Evolutionary conservation across 2,797 vertebrate genomes (phyloP), one percentile per base, ranked within the genome.

Genomic region (Chelon labrosus): DNA sequence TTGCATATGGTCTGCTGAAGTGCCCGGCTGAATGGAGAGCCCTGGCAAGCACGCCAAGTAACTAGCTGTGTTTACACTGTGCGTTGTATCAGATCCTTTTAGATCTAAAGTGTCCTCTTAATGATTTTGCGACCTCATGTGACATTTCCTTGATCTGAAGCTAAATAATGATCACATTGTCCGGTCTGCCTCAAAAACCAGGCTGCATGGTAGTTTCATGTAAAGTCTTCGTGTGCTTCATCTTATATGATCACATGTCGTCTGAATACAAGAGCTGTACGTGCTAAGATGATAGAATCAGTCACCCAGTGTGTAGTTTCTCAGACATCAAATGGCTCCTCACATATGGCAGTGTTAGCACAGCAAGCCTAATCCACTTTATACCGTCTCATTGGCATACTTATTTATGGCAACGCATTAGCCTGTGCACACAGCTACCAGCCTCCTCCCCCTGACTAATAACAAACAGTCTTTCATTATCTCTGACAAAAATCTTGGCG

Each of bases 401-500:
- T 74, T 91, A 91, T 92, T 90, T 88, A 92, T 91, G 89, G 87
- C 55, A 90, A 82, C 85, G 67, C 80, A 88, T 90, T 79, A 90
- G 84, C 76, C 65, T 77, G 75, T 77, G 83, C 85, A 78, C 65
- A 88, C 61, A 77, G 75, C 71, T 31, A 74, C 14, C 77, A 77
- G 81, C 80, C 79, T 70, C 75, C 51, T 64, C 76, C 65, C 65
- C 62, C 54, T 49, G 56, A 74, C 70, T 86, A 81, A 92, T 88
- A 81, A 73, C 78, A 92, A 88, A 89, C 82, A 90, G 78, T 89
- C 56, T 54, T 79, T 90, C 69, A 81, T 92, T 84, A 91, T 91
- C 83, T 71, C 72, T 8, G 58, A 71, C 55, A 85, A 69, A 81
- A 83, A 75, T 80, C 76, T 70, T 55, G 66, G 71, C 54, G 49